Conservation (phyloP, 2,797 vertebrate species). For the Siniperca scherzeri region DNA sequence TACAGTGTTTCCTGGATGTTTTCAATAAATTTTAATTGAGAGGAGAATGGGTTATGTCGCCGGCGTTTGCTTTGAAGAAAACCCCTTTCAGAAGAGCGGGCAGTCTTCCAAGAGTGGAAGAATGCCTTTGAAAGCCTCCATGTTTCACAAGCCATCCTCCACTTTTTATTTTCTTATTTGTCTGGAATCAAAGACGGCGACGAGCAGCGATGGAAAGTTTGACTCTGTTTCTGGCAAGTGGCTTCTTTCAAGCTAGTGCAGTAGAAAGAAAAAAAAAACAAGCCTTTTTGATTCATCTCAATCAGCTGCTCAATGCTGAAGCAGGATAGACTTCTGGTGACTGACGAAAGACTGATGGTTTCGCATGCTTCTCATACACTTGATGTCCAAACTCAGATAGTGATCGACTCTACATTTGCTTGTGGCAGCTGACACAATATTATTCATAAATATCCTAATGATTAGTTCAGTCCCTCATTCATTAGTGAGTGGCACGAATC, state of each 20-base stretch:
- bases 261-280: conserved; percentile 13
- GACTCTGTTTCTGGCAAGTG: conserved; percentile 59
- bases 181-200: conserved; percentile 65
- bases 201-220: conserved; percentile 62
- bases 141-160: conserved; percentile 59
- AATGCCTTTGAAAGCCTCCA: conserved; percentile 63
- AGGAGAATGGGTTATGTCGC: conserved; percentile 68
- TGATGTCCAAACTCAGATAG: conserved; percentile 6
- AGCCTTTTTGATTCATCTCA: conserved; percentile 48
- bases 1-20: conserved; percentile 62
- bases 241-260: conserved; percentile 37
- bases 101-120: conserved; percentile 70
- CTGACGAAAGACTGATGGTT: conserved; percentile 60
- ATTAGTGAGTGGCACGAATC: conserved; percentile 59
- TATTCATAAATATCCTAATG: conserved; percentile 56
- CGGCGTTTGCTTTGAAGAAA: conserved; percentile 66
- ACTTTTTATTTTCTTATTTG: conserved; percentile 71
- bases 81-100: conserved; percentile 67
- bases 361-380: conserved; percentile 31
- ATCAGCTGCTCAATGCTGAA: conserved; percentile 54
- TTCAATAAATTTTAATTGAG: conserved; percentile 75
- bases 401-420: conserved; percentile 40
- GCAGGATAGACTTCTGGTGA: conserved; percentile 32
- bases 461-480: conserved; percentile 53
- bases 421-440: conserved; percentile 43